These are phyloP conservation scores for Drosophila atripex DNA, from an alignment of 2,888 invertebrate species.

Conservation along the genomic window DNA sequence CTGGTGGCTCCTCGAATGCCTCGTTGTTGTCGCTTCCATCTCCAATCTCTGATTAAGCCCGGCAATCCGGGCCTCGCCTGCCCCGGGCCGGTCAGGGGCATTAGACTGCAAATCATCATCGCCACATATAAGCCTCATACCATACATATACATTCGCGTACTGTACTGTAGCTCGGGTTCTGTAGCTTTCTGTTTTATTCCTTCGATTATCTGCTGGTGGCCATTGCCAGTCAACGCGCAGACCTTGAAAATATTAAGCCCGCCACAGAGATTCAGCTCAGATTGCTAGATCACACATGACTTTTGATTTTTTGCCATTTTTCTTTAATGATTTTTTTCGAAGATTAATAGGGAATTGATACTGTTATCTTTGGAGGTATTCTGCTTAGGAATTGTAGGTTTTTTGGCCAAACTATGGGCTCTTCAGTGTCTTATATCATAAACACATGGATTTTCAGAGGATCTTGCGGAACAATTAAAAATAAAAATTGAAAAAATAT, in stretches of 20 bases:
- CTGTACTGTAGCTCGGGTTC: background rate
- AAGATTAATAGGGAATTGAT: background rate
- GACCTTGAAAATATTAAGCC: slow-evolving; percentile 41
- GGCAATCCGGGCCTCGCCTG: slow-evolving; percentile 26
- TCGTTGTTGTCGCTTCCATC: slow-evolving; percentile 41
- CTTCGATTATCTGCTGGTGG: slow-evolving; percentile 40
- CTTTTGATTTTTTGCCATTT: background rate
- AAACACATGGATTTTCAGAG: too few relatives aligned
- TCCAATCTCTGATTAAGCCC: slow-evolving; percentile 54
- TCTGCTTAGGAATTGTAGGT: too few relatives aligned
- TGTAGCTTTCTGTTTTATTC: slow-evolving; percentile 9
- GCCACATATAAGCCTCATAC: slow-evolving; percentile 17
- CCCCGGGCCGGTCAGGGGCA: slow-evolving; percentile 23
- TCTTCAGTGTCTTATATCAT: too few relatives aligned
- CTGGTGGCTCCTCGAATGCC: slow-evolving; percentile 16
- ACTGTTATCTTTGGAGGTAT: background rate
- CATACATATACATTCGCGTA: background rate
- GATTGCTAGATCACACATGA: slow-evolving; percentile 17
- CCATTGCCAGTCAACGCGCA: slow-evolving; percentile 45
- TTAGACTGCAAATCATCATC: slow-evolving; percentile 53
- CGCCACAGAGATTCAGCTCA: slow-evolving; percentile 6
- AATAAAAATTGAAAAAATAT: too few relatives aligned
- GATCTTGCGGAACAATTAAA: too few relatives aligned
- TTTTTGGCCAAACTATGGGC: too few relatives aligned
- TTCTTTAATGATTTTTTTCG: background rate